Evolutionary conservation across 37 sponge, comb jelly and placozoan species (phyloP).

Genomic region (Aplysina aerophoba): DNA sequence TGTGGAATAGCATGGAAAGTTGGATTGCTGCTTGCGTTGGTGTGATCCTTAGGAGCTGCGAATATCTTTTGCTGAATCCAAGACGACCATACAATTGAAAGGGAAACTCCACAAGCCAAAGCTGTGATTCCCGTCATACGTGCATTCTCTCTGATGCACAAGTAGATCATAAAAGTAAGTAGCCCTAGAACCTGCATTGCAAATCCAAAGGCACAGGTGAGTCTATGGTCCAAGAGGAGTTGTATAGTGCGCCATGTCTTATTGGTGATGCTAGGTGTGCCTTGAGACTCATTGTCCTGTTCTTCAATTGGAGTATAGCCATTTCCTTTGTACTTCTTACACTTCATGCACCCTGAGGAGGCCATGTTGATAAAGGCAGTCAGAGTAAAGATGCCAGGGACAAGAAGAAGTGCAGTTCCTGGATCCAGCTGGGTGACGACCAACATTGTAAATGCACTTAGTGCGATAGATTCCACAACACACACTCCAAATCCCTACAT

Average conservation of each 20-base stretch:
- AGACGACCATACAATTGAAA: constrained; percentile 48
- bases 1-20: neutral
- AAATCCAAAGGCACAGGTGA: constrained; percentile 16
- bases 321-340: neutral
- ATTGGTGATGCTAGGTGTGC: neutral
- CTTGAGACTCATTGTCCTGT: neutral
- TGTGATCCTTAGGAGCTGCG: neutral
- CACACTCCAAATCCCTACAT: neutral
- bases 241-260: neutral
- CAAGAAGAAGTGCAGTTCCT: constrained; percentile 36
- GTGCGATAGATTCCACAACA: constrained; percentile 14
- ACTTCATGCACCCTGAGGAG: too few species aligned
- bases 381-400: constrained; percentile 46
- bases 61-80: constrained; percentile 16
- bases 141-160: neutral
- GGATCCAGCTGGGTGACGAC: constrained; percentile 46
- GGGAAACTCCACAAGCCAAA: constrained; percentile 14
- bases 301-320: neutral
- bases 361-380: constrained; percentile 10
- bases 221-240: constrained; percentile 26
- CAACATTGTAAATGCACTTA: constrained; percentile 48
- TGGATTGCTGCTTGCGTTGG: neutral
- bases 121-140: constrained; percentile 19
- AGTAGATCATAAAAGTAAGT: neutral
- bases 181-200: constrained; percentile 42